Percentiles rank a stretch among this genome's conserved stretches.
Conservation (phyloP, 2,888 invertebrate genomes). For the Smittia sp. region DNA sequence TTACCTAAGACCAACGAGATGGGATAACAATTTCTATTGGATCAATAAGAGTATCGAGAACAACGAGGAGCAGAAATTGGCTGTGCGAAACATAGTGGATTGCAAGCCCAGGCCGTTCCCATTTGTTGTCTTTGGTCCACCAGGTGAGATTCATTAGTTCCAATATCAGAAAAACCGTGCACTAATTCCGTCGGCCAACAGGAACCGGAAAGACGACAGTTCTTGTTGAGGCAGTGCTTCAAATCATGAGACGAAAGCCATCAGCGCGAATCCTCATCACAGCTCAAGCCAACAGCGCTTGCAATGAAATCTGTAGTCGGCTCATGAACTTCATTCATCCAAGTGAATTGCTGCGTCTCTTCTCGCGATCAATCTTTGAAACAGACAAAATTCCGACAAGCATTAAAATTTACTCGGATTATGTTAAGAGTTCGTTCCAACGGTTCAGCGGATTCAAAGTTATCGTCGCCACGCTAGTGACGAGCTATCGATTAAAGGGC, state of each 20-base stretch:
- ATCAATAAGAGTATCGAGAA: slow-evolving; percentile 51
- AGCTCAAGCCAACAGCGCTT: slow-evolving; percentile 70
- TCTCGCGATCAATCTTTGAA: too few species aligned
- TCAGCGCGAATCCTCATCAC: slow-evolving; percentile 60
- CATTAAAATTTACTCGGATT: slow-evolving; percentile 33
- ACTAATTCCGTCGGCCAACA: too few species aligned
- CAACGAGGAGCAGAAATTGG: slow-evolving; percentile 63
- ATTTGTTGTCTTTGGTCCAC: slow-evolving; percentile 83
- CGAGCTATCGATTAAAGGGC: slow-evolving; percentile 50
- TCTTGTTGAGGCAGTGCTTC: slow-evolving; percentile 66
- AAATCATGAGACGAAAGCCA: slow-evolving; percentile 54
- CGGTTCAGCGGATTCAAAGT: too few species aligned
- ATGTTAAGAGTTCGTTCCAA: too few species aligned
- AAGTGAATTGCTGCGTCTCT: slow-evolving; percentile 56
- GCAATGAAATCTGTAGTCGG: slow-evolving; percentile 62
- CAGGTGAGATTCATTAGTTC: neutral
- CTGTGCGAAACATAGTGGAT: slow-evolving; percentile 65
- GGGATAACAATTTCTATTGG: neutral
- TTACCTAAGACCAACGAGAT: too few species aligned
- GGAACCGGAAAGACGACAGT: slow-evolving; percentile 69
- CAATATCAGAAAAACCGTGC: slow-evolving; percentile 43
- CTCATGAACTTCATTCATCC: slow-evolving; percentile 50
- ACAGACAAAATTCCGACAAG: neutral
- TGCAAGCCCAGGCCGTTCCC: slow-evolving; percentile 65
- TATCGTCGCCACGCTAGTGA: slow-evolving; percentile 56